A percentile compares a stretch with the other conserved stretches of the same genome.
Conservation (phyloP, 2,888 invertebrate genomes). For the Octonoba sinensis region DNA sequence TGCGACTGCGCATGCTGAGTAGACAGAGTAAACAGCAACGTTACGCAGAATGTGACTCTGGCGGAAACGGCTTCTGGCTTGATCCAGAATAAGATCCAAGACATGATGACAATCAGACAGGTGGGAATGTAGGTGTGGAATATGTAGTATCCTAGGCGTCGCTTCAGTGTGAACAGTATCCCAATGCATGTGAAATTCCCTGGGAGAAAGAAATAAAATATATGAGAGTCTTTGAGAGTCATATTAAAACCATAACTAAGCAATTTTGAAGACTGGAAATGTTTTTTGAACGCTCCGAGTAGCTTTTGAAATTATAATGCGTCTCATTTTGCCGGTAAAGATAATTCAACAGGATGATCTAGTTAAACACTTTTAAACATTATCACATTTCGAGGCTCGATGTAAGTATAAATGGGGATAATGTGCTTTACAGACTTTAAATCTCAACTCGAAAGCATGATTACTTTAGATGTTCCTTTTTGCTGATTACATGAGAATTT, state of each 20-base stretch:
- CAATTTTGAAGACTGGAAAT: no score
- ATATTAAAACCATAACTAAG: not conserved
- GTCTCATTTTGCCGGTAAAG: no score
- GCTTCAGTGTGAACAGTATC: constrained; percentile 85
- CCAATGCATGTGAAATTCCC: constrained; percentile 92
- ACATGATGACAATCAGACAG: constrained; percentile 92
- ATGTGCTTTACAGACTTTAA: no score
- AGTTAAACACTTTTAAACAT: no score
- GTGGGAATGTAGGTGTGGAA: constrained; percentile 94
- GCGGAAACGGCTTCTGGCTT: constrained; percentile 95
- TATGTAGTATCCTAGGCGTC: constrained; percentile 88
- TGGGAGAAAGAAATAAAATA: constrained; percentile 71
- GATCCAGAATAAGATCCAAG: constrained; percentile 97
- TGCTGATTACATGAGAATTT: no score
- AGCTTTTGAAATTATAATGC: no score
- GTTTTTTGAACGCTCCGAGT: no score
- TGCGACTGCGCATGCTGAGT: constrained; percentile 96
- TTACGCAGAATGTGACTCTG: constrained; percentile 91
- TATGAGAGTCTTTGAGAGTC: not conserved
- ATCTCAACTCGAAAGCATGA: no score
- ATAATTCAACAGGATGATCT: no score
- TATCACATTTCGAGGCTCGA: no score
- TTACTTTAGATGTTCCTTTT: no score
- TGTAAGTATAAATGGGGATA: no score
- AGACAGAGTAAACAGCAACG: constrained; percentile 87